A percentile compares a stretch with the other conserved stretches of the same genome.
Conservation (phyloP, 2,797 vertebrate species). For the Crotalus adamanteus region DNA sequence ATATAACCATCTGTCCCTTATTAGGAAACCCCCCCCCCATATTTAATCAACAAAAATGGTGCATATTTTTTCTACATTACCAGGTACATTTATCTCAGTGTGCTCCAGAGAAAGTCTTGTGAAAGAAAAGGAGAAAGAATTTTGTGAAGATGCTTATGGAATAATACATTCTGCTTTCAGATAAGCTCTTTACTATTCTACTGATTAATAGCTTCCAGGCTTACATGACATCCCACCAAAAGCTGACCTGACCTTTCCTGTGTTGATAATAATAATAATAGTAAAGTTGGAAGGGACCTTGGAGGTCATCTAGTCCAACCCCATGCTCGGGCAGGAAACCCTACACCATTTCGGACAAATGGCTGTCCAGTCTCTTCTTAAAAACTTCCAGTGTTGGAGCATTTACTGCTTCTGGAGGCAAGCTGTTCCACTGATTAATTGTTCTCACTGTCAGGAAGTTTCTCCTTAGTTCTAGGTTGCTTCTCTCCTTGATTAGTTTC, state of each 20-base stretch:
- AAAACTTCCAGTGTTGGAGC: too few relatives aligned
- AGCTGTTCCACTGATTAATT: too few relatives aligned
- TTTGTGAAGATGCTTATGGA: neutral
- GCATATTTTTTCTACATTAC: neutral
- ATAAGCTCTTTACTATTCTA: conserved; percentile 15
- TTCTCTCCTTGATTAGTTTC: too few relatives aligned
- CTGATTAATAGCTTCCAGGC: conserved; percentile 21
- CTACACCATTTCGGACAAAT: too few relatives aligned
- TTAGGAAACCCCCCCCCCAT: rapidly evolving
- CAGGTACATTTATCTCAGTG: neutral
- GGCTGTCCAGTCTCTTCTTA: too few relatives aligned
- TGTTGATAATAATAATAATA: neutral
- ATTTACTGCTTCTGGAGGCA: too few relatives aligned
- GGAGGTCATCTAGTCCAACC: too few relatives aligned
- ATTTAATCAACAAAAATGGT: neutral
- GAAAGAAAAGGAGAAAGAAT: neutral
- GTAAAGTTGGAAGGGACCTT: too few relatives aligned
- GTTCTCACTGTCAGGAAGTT: too few relatives aligned
- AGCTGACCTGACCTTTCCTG: conserved; percentile 26
- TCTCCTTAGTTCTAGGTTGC: too few relatives aligned
- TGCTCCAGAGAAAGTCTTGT: too few relatives aligned
- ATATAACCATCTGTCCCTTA: neutral
- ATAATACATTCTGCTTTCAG: neutral
- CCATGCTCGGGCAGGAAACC: too few relatives aligned
- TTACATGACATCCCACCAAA: conserved; percentile 23